Conservation (phyloP, 2,888 invertebrate genomes). For the Ochlodes sylvanus region DNA sequence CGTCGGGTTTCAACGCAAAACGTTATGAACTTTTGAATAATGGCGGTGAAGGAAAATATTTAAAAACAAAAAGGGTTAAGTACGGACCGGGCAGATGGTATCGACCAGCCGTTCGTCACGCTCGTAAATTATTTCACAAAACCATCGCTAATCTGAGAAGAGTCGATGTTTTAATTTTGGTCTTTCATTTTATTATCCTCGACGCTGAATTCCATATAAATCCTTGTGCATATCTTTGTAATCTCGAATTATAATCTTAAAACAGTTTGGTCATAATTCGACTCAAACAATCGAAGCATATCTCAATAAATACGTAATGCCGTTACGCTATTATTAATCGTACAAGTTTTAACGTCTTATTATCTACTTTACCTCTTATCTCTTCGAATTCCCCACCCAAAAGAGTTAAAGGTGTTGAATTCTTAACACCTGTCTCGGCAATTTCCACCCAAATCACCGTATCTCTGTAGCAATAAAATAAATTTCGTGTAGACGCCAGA, state of each 20-base stretch:
- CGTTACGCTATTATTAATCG: conserved; percentile 71
- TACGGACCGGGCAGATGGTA: conserved; percentile 79
- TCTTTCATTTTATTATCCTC: conserved; percentile 67
- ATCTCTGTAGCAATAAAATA: conserved; percentile 83
- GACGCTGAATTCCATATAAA: conserved; percentile 69
- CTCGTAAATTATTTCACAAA: conserved; percentile 83
- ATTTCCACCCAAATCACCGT: conserved; percentile 82
- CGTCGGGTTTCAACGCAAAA: conserved; percentile 72
- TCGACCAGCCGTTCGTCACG: conserved; percentile 83
- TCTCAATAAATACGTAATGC: conserved; percentile 58
- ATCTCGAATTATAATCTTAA: conserved; percentile 65
- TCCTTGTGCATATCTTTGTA: conserved; percentile 64
- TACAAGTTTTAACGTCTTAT: conserved; percentile 65
- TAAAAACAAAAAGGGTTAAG: conserved; percentile 81
- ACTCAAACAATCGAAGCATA: conserved; percentile 64
- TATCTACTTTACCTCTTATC: conserved; percentile 80
- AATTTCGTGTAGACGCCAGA: conserved; percentile 82
- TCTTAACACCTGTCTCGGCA: conserved; percentile 83
- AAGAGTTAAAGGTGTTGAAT: conserved; percentile 79
- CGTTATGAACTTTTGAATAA: conserved; percentile 82
- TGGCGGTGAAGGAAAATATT: conserved; percentile 75
- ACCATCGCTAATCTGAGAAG: conserved; percentile 80
- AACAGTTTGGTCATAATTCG: conserved; percentile 59
- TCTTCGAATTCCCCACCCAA: conserved; percentile 65
- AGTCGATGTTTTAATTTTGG: conserved; percentile 81